phyloP scores from a whole-genome alignment of 2,113 vertebrate species.

The Neodontobutis hainanensis region DNA sequence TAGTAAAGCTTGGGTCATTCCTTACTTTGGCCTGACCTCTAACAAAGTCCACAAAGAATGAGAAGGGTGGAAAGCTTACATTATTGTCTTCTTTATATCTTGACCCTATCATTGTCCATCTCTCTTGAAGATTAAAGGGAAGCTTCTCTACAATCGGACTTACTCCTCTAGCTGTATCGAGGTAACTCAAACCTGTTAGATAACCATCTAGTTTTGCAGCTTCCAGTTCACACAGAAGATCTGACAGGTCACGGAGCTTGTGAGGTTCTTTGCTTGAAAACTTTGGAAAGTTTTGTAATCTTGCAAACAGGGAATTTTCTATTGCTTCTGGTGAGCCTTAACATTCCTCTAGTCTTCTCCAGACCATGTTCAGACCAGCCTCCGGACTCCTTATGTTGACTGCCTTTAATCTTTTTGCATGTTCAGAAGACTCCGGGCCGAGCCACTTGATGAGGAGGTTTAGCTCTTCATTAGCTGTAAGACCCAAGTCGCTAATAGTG shows the following conservation, averaged over 20 bases:
- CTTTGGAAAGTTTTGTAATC: conserved; percentile 24
- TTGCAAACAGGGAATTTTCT: conserved; percentile 16
- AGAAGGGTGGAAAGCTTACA: conserved; percentile 20
- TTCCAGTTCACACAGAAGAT: conserved; percentile 29
- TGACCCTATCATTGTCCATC: conserved; percentile 8
- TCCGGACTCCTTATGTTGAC: background rate
- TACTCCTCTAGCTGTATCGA: conserved; percentile 20
- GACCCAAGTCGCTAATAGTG: background rate
- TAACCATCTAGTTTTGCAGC: conserved; percentile 20
- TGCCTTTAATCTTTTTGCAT: background rate
- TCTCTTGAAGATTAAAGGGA: conserved; percentile 12
- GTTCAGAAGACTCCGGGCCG: background rate
- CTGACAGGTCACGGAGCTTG: conserved; percentile 21
- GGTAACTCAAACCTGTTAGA: conserved; percentile 10
- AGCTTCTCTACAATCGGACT: conserved; percentile 30
- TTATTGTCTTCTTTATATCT: conserved; percentile 17
- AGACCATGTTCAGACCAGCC: conserved; percentile 4
- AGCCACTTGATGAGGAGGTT: background rate
- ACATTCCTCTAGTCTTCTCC: conserved; percentile 6
- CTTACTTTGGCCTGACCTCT: background rate
- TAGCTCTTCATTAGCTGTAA: background rate
- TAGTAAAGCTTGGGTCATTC: conserved; percentile 31
- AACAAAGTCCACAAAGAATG: conserved; percentile 17
- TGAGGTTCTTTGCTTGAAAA: conserved; percentile 9
- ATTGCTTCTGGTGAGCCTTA: conserved; percentile 21